Percentiles rank a stretch among this genome's conserved stretches.
Evolutionary conservation across 2,888 invertebrate genomes (phyloP).

Genomic region (Dolomedes plantarius): DNA sequence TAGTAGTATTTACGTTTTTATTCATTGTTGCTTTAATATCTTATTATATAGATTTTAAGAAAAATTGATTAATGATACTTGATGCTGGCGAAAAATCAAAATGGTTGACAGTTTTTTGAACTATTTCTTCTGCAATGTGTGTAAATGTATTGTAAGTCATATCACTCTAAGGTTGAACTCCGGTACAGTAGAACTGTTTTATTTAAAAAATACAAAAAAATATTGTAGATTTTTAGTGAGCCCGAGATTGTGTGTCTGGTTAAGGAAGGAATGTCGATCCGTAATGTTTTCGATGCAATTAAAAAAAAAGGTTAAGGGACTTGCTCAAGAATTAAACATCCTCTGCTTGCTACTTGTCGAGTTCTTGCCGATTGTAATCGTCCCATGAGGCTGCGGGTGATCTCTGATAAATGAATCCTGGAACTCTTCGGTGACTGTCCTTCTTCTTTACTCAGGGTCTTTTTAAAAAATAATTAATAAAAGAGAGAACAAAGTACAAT

Average conservation of each 20-base stretch:
- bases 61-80: conserved; percentile 52
- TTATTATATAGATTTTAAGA: conserved; percentile 69
- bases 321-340: conserved; percentile 63
- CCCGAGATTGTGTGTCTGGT: conserved; percentile 7
- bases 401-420: conserved; percentile 31
- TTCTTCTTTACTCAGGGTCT: conserved; percentile 72
- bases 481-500: conserved; percentile 72
- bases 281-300: not conserved
- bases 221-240: conserved; percentile 25
- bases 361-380: conserved; percentile 27
- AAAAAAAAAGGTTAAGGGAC: conserved; percentile 31
- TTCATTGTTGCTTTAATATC: conserved; percentile 71
- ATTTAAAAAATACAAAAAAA: conserved; percentile 30
- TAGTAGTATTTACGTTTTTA: conserved; percentile 69
- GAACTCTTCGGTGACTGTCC: conserved; percentile 70
- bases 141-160: conserved; percentile 72
- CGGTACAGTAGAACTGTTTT: conserved; percentile 66
- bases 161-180: conserved; percentile 69
- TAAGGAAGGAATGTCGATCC: not conserved
- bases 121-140: conserved; percentile 65
- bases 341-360: conserved; percentile 40
- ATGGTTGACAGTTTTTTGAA: conserved; percentile 70
- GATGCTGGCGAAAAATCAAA: conserved; percentile 55
- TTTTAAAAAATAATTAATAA: conserved; percentile 65
- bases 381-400: conserved; percentile 45